These are phyloP conservation scores for Azemiops feae DNA, from an alignment of 2,113 vertebrate species.

Conservation along the genomic window DNA sequence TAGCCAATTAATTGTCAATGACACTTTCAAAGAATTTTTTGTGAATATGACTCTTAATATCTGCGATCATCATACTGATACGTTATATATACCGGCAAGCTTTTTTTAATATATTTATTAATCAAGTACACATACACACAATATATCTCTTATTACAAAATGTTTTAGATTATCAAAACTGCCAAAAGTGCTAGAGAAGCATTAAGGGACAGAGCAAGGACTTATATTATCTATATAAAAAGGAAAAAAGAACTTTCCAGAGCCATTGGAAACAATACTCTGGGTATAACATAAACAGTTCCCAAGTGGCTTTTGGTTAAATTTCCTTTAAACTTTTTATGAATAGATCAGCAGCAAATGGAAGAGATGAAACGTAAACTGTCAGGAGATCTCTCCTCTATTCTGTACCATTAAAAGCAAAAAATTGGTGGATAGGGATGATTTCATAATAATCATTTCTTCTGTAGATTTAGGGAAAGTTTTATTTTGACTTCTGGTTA, in stretches of 20 bases:
- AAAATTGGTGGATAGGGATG: background rate
- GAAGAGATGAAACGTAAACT: background rate
- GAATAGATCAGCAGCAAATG: background rate
- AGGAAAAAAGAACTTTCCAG: background rate
- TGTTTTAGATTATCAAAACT: constrained; percentile 34
- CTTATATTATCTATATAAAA: background rate
- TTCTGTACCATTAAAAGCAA: background rate
- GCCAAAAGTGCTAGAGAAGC: constrained; percentile 10
- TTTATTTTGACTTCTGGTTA: constrained; percentile 34
- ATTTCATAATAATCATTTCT: constrained; percentile 47
- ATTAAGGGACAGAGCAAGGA: background rate
- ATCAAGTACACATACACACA: background rate
- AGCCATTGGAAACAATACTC: background rate
- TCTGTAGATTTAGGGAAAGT: constrained; percentile 42
- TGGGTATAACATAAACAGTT: background rate
- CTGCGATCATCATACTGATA: constrained; percentile 21
- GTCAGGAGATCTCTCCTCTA: background rate
- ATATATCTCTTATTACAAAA: constrained; percentile 31
- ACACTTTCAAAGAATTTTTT: constrained; percentile 18
- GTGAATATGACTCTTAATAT: background rate
- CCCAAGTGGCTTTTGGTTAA: background rate
- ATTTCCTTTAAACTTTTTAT: background rate
- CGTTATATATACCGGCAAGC: constrained; percentile 14
- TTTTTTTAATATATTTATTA: constrained; percentile 17
- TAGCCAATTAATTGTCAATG: constrained; percentile 24